phyloP scores from a whole-genome alignment of 1,140 invertebrate genomes.

The Leptinotarsa texana region DNA sequence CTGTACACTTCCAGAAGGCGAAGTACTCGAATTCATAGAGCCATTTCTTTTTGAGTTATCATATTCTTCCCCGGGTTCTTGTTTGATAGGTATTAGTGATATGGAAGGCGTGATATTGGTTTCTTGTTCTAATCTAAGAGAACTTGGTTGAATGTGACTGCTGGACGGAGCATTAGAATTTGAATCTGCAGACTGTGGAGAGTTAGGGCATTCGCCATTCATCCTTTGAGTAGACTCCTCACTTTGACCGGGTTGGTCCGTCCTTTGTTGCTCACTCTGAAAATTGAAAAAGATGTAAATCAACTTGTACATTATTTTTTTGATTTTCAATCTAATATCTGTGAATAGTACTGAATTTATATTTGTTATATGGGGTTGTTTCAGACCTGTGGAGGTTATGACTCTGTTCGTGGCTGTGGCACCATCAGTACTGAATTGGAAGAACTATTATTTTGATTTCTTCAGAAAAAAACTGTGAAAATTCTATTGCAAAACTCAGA shows the following conservation, averaged over 20 bases:
- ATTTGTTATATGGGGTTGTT: slow-evolving; percentile 45
- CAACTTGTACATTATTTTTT: background rate
- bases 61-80: slow-evolving; percentile 63
- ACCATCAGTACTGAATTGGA: slow-evolving; percentile 34
- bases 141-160: slow-evolving; percentile 59
- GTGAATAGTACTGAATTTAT: too few relatives aligned
- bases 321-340: background rate
- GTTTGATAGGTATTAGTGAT: slow-evolving; percentile 83
- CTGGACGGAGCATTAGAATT: slow-evolving; percentile 73
- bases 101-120: slow-evolving; percentile 78
- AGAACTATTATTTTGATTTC: too few relatives aligned
- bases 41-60: slow-evolving; percentile 50
- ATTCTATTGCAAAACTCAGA: too few relatives aligned
- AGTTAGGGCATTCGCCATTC: slow-evolving; percentile 66
- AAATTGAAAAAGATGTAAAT: background rate
- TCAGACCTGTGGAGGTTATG: slow-evolving; percentile 67
- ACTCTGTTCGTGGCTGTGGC: slow-evolving; percentile 63
- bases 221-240: slow-evolving; percentile 52
- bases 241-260: slow-evolving; percentile 49
- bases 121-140: slow-evolving; percentile 55
- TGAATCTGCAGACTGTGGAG: slow-evolving; percentile 77
- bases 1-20: slow-evolving; percentile 49
- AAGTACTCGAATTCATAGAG: slow-evolving; percentile 49
- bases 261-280: slow-evolving; percentile 32
- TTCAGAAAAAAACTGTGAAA: too few relatives aligned